These are phyloP conservation scores for Drosophila saltans DNA, from an alignment of 1,140 invertebrate genomes.

Conservation along the genomic window DNA sequence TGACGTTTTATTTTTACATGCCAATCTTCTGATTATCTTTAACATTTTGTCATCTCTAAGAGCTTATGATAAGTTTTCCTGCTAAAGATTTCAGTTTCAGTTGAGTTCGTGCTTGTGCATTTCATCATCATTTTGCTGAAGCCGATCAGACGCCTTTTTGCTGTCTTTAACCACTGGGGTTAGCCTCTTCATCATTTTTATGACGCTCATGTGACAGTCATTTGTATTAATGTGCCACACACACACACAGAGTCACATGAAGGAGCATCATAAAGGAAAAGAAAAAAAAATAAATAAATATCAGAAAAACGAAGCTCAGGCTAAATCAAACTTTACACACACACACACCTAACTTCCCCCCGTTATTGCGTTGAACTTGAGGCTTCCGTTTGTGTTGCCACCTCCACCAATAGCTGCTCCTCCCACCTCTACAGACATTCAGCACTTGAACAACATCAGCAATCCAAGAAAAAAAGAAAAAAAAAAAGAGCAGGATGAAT, in stretches of 20 bases:
- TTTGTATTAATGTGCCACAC: conserved; percentile 70
- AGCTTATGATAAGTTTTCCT: not conserved
- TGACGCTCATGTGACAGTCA: conserved; percentile 74
- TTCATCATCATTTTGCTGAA: conserved; percentile 34
- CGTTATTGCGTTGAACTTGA: conserved; percentile 53
- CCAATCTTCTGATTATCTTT: not conserved
- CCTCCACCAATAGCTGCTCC: not conserved
- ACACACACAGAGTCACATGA: conserved; percentile 29
- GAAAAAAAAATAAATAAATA: conserved; percentile 13
- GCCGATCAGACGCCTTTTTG: conserved; percentile 63
- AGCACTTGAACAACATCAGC: conserved; percentile 1
- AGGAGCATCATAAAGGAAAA: conserved; percentile 45
- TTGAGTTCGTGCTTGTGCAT: conserved; percentile 48
- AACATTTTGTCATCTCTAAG: not conserved
- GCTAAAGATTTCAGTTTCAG: not conserved
- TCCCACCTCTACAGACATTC: not conserved
- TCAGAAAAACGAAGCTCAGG: conserved; percentile 39
- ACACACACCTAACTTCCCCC: conserved; percentile 11
- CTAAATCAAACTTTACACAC: conserved; percentile 63
- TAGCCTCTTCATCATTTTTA: conserved; percentile 70
- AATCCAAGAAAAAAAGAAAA: not conserved
- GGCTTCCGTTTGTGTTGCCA: conserved; percentile 33
- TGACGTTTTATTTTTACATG: not conserved
- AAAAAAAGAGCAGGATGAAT: not conserved
- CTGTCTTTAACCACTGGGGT: conserved; percentile 35